These are phyloP conservation scores for Tokudaia muenninki DNA, from an alignment of 2,797 vertebrate genomes.

Conservation along the genomic window DNA sequence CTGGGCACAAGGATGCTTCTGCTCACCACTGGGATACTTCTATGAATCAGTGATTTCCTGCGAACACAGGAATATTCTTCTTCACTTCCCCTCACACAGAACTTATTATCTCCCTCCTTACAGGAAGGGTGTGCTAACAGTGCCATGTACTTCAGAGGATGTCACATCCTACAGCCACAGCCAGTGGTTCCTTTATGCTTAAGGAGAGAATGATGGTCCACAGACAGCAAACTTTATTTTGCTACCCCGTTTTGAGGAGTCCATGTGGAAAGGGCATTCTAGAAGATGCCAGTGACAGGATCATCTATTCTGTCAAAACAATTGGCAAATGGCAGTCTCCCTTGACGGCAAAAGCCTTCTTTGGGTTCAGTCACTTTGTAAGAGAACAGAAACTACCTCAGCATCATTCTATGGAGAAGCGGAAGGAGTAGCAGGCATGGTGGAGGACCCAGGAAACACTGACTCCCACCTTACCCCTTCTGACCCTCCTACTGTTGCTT, in stretches of 20 bases:
- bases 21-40: not conserved
- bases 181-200: not conserved
- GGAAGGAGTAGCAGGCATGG: not conserved
- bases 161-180: not conserved
- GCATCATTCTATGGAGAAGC: not conserved
- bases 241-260: not conserved
- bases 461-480: not conserved
- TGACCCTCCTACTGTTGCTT: not conserved
- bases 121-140: not conserved
- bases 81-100: not conserved
- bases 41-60: not conserved
- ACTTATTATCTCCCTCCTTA: not conserved
- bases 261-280: not conserved
- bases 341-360: not conserved
- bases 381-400: not conserved
- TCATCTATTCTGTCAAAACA: constrained; percentile 43
- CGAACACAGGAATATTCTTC: not conserved
- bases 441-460: not conserved
- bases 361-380: not conserved
- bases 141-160: not conserved
- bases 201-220: not conserved
- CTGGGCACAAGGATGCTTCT: not conserved
- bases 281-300: not conserved
- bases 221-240: not conserved
- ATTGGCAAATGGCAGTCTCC: not conserved